Evolutionary conservation across 2,113 vertebrate genomes (phyloP), one percentile per base, ranked within the genome.

Genomic region (Chunga burmeisteri): DNA sequence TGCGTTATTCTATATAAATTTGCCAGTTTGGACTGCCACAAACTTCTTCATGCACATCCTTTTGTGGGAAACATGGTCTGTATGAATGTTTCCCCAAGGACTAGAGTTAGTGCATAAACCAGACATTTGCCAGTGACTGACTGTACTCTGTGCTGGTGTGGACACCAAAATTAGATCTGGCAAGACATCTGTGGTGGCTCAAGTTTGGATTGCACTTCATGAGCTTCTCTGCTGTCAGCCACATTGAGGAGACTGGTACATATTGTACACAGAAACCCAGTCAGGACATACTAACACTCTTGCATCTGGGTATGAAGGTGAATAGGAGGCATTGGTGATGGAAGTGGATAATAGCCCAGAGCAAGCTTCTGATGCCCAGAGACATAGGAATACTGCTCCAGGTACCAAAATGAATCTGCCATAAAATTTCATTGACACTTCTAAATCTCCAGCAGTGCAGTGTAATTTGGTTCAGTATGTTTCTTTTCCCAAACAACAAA

Each of bases 241-340:
- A 4, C 2, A 2, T 7, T 68, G 63, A 68, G 30, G 16, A 49
- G 13, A 30, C 18, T 38, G 22, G 52, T 4, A 8, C 1, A 1
- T 12, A 67, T 40, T 72, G 91, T 44, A 38, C 44, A 80, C 44
- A 75, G 63, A 97, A 81, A 77, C 13, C 14, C 16, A 18, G 11
- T 10, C 13, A 81, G 65, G 38, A 49, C 38, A 23, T 26, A 15
- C 18, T 63, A 59, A 40, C 36, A 14, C 56, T 66, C 27, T 15
- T 53, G 12, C 19, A 70, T 61, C 36, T 77, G 67, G 34, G 56
- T 58, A 0, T 42, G 29, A 25, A 50, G 44, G 9, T 29, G 34
- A 63, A 50, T 27, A 66, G 77, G 26, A 85, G 18, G 5, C 26
- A 36, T 7, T 34, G 15, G 10, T 58, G 65, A 52, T 71, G 25